A percentile compares a stretch with the other conserved stretches of the same genome.
phyloP scores from a whole-genome alignment of 2,113 vertebrate species.

The Pristiophorus japonicus region DNA sequence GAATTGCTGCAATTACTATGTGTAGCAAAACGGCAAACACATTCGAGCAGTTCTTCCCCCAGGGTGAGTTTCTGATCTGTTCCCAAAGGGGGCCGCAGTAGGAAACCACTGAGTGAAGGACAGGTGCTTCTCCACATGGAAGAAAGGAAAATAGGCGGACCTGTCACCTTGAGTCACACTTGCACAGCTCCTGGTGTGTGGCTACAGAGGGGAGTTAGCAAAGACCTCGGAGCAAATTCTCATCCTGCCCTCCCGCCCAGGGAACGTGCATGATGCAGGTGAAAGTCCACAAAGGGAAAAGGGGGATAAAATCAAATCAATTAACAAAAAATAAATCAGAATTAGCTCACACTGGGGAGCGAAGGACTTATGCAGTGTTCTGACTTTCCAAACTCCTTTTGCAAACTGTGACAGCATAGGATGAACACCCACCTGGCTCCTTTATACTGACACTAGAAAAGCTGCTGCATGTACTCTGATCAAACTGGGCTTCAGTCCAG shows the following conservation, averaged over 20 bases:
- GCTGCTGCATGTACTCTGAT: conserved; percentile 31
- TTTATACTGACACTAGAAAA: conserved; percentile 23
- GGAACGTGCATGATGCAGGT: neutral
- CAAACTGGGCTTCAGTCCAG: conserved; percentile 38
- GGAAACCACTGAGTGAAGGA: conserved; percentile 31
- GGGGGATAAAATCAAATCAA: neutral
- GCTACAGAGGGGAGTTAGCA: neutral
- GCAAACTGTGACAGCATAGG: conserved; percentile 29
- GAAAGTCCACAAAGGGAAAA: neutral
- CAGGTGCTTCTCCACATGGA: conserved; percentile 25
- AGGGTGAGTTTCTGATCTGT: conserved; percentile 21
- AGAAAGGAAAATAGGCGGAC: conserved; percentile 30
- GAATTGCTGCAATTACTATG: neutral
- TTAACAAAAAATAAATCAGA: neutral
- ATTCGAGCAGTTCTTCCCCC: neutral
- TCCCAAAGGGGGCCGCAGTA: neutral
- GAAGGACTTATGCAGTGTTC: neutral
- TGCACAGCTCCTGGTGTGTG: neutral
- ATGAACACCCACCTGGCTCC: conserved; percentile 22
- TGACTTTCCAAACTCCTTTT: conserved; percentile 31
- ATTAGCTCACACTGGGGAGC: neutral
- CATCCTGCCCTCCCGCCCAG: neutral
- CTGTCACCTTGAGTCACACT: conserved; percentile 16
- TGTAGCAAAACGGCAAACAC: conserved; percentile 12
- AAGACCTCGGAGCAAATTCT: neutral